Evolutionary conservation across 2,888 invertebrate genomes (phyloP).

Genomic region (Drosophila rellima): DNA sequence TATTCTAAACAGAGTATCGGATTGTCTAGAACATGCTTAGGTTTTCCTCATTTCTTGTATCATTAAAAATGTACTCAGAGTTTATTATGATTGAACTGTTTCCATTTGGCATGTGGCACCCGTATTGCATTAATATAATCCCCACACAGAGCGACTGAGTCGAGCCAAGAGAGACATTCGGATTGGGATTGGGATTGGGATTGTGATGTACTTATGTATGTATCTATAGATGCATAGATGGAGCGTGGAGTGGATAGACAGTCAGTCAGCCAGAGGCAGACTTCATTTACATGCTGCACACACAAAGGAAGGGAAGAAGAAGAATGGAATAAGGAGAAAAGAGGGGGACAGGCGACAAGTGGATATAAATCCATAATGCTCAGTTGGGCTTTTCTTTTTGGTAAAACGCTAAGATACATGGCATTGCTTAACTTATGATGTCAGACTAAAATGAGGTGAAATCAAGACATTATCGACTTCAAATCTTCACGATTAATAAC

Average conservation of each 20-base stretch:
- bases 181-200: constrained; percentile 15
- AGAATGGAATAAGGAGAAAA: not conserved
- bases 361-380: constrained; percentile 28
- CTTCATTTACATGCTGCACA: constrained; percentile 56
- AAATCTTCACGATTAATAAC: constrained; percentile 26
- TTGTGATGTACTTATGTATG: constrained; percentile 26
- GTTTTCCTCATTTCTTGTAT: constrained; percentile 31
- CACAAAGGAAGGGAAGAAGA: not conserved
- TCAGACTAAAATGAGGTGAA: constrained; percentile 17
- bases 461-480: constrained; percentile 15
- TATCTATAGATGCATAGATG: constrained; percentile 36
- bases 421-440: constrained; percentile 20
- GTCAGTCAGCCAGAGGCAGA: constrained; percentile 30
- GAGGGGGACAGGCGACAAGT: constrained; percentile 18
- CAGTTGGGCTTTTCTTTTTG: not conserved
- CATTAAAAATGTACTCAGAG: constrained; percentile 69
- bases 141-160: constrained; percentile 25
- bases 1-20: not conserved
- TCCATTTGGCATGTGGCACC: constrained; percentile 70
- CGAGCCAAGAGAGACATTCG: constrained; percentile 36
- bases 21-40: not conserved
- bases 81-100: constrained; percentile 80
- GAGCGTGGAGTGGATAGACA: constrained; percentile 15
- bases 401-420: not conserved
- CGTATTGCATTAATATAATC: constrained; percentile 68